Evolutionary conservation across 2,113 vertebrate genomes (phyloP), one percentile per base, ranked within the genome.

Genomic region (Ochotona princeps): DNA sequence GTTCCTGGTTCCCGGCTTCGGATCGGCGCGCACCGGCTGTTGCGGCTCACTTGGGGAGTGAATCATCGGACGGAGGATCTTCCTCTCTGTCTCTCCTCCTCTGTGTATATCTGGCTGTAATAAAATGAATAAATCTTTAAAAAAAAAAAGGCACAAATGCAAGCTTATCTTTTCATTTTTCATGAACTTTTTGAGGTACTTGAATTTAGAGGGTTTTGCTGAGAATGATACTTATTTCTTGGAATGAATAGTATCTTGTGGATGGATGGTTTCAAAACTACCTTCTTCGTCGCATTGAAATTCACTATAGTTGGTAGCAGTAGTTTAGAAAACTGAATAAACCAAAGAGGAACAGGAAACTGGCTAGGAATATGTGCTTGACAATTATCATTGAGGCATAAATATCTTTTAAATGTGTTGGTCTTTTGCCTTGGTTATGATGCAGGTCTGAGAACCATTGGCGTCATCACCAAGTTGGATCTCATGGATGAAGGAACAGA

Each of bases 401-500:
- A 0, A 6, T 61, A 18, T 44, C n/a, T 94, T 78, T 67, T 28
- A 2, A 83, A 20, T 74, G 2, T 35, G 76, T 87, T 90, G 18
- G 20, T 15, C 15, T 17, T 81, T 57, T 88, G 35, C 18, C 28
- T 86, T 85, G 60, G 94, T 63, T 89, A 5, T 0, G 25, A 35
- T 84, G 44, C 94, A 99, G 99, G 99, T 74, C 98, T 98, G 85
- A 98, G 99, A 79, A 99, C 99, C 72, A 99, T 99, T 1, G 99
- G 99, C 61, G 99, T 99, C 54, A 99, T 99, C 97, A 99, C 99
- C 90, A 99, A 99, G 88, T 96, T 99, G 96, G 99, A 99, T 97
- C 98, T 99, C 90, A 99, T 99, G 99, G 99, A 99, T 96, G 98
- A 99, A 97, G 99, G 99, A 89, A 99, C 99, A 7, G 98, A 99